These are phyloP conservation scores for Sebastolobus alascanus DNA, from an alignment of 2,797 vertebrate genomes.

Conservation along the genomic window DNA sequence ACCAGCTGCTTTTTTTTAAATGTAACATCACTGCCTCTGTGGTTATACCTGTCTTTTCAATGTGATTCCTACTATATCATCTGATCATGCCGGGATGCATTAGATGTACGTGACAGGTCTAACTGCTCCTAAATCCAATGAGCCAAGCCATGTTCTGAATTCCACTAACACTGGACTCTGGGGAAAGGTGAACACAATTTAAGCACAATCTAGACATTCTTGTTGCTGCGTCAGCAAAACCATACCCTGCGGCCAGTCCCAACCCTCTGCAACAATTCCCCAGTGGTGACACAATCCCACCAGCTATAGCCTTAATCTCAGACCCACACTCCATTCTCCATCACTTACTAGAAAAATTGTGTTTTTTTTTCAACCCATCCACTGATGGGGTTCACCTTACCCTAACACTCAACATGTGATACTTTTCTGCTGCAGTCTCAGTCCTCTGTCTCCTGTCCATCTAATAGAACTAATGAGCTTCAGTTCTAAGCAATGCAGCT, in stretches of 20 bases:
- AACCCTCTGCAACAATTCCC: conserved; percentile 38
- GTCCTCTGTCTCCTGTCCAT: background rate
- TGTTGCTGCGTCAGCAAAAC: conserved; percentile 45
- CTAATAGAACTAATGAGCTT: conserved; percentile 35
- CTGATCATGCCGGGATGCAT: conserved; percentile 32
- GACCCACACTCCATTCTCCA: background rate
- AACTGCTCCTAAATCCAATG: conserved; percentile 21
- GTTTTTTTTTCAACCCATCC: background rate
- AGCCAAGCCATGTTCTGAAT: conserved; percentile 5
- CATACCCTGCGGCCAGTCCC: conserved; percentile 18
- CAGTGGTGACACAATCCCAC: conserved; percentile 15
- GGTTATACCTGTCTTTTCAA: conserved; percentile 23
- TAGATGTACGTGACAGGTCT: conserved; percentile 11
- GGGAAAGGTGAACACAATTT: conserved; percentile 44
- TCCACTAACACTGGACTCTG: conserved; percentile 23
- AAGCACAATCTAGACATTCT: conserved; percentile 35
- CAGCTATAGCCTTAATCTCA: conserved; percentile 40
- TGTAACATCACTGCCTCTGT: conserved; percentile 26
- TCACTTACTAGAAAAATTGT: background rate
- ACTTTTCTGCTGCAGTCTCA: background rate
- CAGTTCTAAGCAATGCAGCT: conserved; percentile 38
- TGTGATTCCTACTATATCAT: conserved; percentile 26
- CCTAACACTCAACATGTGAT: background rate
- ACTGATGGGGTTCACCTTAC: background rate
- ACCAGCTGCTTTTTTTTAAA: conserved; percentile 21